Percentiles rank a stretch among this genome's conserved stretches.
phyloP scores from a whole-genome alignment of 2,113 vertebrate genomes.

The Coregonus clupeaformis region DNA sequence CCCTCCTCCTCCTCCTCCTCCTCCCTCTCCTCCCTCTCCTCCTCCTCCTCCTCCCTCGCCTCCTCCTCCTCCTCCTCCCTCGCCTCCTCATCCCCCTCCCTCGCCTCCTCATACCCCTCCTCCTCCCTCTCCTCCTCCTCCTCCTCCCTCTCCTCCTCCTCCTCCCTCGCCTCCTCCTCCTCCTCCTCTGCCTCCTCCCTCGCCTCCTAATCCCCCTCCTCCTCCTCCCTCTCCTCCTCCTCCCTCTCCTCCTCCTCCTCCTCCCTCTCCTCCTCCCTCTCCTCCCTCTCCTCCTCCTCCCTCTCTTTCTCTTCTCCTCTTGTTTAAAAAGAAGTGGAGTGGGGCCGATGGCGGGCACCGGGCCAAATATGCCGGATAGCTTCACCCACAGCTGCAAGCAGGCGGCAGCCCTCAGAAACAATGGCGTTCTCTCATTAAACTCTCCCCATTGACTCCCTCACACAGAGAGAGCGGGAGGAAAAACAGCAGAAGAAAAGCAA shows the following conservation, averaged over 20 bases:
- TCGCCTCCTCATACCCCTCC: too few relatives aligned
- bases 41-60: too few relatives aligned
- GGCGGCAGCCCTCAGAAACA: constrained; percentile 63
- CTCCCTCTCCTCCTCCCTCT: background rate
- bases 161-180: constrained; percentile 12
- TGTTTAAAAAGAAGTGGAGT: constrained; percentile 39
- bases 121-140: constrained; percentile 8
- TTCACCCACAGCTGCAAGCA: constrained; percentile 76
- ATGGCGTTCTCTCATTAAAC: constrained; percentile 70
- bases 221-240: too few relatives aligned
- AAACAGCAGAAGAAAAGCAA: constrained; percentile 13
- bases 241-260: constrained; percentile 19
- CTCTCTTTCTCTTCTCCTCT: constrained; percentile 17
- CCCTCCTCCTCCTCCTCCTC: constrained; percentile 13
- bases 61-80: background rate
- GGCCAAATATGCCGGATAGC: constrained; percentile 70
- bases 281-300: background rate
- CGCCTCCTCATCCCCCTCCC: background rate
- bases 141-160: constrained; percentile 6
- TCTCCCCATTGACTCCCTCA: constrained; percentile 40
- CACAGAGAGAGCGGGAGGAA: constrained; percentile 14
- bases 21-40: background rate
- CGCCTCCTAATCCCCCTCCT: too few relatives aligned
- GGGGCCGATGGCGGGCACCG: constrained; percentile 43
- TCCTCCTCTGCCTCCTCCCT: constrained; percentile 8